Evolutionary conservation across 2,888 invertebrate genomes (phyloP), one percentile per base, ranked within the genome.

Genomic region (Scaptomyza polygonia): DNA sequence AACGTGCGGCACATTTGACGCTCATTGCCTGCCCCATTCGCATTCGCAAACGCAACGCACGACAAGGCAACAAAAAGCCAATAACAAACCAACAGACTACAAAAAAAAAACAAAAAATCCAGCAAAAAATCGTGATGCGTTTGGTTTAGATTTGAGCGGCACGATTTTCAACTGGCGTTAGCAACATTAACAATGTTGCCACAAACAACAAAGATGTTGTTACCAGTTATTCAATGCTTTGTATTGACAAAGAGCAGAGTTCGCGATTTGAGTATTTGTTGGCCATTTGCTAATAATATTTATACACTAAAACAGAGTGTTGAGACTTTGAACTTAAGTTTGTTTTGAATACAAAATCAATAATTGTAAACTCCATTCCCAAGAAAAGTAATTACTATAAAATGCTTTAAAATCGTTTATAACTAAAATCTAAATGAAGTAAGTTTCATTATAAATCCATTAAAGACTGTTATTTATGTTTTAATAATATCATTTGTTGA

Each of bases 81-180:
- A 76, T 55, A 71, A 57, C 65, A 58, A 65, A 75, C 45, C 42
- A 58, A 61, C 36, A 64, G 42, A 49, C 8, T 39, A 39, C 18
- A 27, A 49, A 42, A 34, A 55, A 55, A 55, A 57, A 57, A 18
- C 5, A 42, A 34, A 55, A 55, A 55, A 57, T 54, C 18, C 5
- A 36, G 52, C 54, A 42, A 66, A 62, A 74, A 88, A 72, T 90
- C 89, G 89, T 89, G 89, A 88, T 82, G 81, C 75, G 88, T 83
- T 85, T 89, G 90, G 90, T 81, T 88, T 79, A 90, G 85, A 89
- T 90, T 89, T 72, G 73, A 79, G 63, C 66, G 72, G 88, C 90
- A 89, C 89, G 89, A 89, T 73, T 88, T 77, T 61, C 75, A 57
- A 48, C 30, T 52, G 76, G 77, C 79, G 66, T 62, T 63, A 76